These are phyloP conservation scores for Torymus aiolomorphi DNA, from an alignment of 2,888 invertebrate species.

Conservation along the genomic window DNA sequence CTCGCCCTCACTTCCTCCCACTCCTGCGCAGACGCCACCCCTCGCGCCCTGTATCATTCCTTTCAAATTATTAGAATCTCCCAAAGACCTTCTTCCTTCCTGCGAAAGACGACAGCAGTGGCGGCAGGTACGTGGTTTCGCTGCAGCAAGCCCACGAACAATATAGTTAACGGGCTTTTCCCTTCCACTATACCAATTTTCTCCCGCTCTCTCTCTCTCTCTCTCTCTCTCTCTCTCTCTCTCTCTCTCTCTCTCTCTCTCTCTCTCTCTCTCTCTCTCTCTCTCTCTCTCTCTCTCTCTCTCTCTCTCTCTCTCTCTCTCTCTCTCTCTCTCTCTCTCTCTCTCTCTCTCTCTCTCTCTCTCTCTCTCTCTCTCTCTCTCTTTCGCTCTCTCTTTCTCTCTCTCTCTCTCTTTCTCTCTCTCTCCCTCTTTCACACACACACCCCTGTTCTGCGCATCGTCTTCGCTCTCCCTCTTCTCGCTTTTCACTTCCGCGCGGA, in stretches of 20 bases:
- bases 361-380: too few relatives aligned
- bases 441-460: neutral
- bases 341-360: too few relatives aligned
- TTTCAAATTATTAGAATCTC: conserved; percentile 56
- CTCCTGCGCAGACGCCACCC: neutral
- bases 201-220: conserved; percentile 47
- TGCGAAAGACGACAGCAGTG: conserved; percentile 52
- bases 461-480: conserved; percentile 46
- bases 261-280: too few relatives aligned
- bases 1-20: neutral
- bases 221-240: conserved; percentile 50
- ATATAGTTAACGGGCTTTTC: conserved; percentile 66
- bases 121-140: conserved; percentile 53
- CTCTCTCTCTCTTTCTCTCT: too few relatives aligned
- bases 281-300: too few relatives aligned
- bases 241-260: conserved; percentile 27
- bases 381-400: too few relatives aligned
- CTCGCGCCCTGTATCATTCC: conserved; percentile 53
- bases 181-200: conserved; percentile 47
- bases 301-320: too few relatives aligned
- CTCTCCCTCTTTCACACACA: too few relatives aligned
- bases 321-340: too few relatives aligned
- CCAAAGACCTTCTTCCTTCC: conserved; percentile 47
- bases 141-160: conserved; percentile 62
- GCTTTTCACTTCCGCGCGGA: conserved; percentile 1